phyloP scores from a whole-genome alignment of 92 coral and sea anemone genomes.

The Porites cylindrica region DNA sequence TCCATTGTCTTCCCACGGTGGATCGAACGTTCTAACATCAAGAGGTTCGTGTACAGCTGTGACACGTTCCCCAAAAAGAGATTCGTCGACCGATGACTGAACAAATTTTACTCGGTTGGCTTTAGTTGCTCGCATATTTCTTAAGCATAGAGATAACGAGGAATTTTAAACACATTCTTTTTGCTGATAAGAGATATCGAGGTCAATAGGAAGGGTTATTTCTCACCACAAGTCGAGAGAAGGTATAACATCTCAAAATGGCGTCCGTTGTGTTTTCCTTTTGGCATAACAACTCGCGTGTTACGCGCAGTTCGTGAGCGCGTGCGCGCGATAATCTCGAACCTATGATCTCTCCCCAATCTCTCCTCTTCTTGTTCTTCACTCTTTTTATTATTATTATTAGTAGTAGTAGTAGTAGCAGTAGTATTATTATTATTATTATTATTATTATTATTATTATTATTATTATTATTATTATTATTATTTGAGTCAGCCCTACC shows the following conservation, averaged over 20 bases:
- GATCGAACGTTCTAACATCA: slow-evolving; percentile 77
- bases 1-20: slow-evolving; percentile 86
- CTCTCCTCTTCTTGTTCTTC: too few species aligned
- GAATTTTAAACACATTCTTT: too few species aligned
- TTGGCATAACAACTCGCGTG: background rate
- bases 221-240: too few species aligned
- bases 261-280: background rate
- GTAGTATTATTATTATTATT: too few species aligned
- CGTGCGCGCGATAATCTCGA: background rate
- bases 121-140: slow-evolving; percentile 15
- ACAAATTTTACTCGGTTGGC: slow-evolving; percentile 60
- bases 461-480: too few species aligned
- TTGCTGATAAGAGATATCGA: too few species aligned
- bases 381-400: too few species aligned
- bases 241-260: background rate
- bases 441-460: too few species aligned
- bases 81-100: slow-evolving; percentile 85
- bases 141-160: too few species aligned
- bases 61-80: slow-evolving; percentile 85
- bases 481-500: too few species aligned
- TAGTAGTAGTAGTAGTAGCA: too few species aligned
- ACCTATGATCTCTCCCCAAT: background rate
- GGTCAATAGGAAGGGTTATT: too few species aligned
- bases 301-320: background rate
- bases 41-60: slow-evolving; percentile 71